Base-by-base conservation (phyloP, 2,113 vertebrate genomes). In the Sinosuthora webbiana region DNA sequence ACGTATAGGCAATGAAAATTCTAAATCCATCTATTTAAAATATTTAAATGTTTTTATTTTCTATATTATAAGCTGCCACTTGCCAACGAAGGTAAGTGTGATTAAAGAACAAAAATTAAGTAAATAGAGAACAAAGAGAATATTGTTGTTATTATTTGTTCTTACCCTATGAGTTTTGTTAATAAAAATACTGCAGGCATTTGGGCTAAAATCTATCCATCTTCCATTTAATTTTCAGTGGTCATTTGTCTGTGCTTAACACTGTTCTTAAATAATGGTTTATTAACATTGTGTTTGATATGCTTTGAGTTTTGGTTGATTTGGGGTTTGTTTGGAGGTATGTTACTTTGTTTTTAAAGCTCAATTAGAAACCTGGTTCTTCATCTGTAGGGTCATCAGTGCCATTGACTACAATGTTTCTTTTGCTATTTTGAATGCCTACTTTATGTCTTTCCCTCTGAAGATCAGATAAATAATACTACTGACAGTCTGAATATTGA, bases 31-130 rank as follows among this genome's bases (percentile, higher is more conserved):
- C 24, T 62, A 35, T 70, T 69, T 71, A 57, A 89, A 82, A 44
- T 92, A 73, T 64, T 89, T 52, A 76, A 87, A 84, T 78, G 2
- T 52, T 93, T 84, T 86, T 83, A 83, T 94, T 94, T 97, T 91
- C 69, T 93, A 0, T 60, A 21, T 87, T 95, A 37, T 92, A 85
- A 93, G 56, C 83, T 91, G 74, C 69, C 56, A 83, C 87, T 94
- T 92, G 69, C 89, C 77, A 95, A 60, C n/a, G 20, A 31, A 75
- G 93, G 77, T 92, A 90, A 87, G 80, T 81, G 60, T 94, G 44
- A 78, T 84, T 92, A 81, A 87, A 92, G 64, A 87, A 75, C 9
- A 87, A 64, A 83, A 86, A 52, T 30, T 75, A 57, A 63, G 67
- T 79, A 68, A 62, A 25, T 57, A 62, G 13, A 93, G 25, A 89